Percentiles rank a stretch among this genome's conserved stretches.
These are phyloP conservation scores for Poeciliopsis infans DNA, from an alignment of 2,797 vertebrate genomes.

Conservation along the genomic window DNA sequence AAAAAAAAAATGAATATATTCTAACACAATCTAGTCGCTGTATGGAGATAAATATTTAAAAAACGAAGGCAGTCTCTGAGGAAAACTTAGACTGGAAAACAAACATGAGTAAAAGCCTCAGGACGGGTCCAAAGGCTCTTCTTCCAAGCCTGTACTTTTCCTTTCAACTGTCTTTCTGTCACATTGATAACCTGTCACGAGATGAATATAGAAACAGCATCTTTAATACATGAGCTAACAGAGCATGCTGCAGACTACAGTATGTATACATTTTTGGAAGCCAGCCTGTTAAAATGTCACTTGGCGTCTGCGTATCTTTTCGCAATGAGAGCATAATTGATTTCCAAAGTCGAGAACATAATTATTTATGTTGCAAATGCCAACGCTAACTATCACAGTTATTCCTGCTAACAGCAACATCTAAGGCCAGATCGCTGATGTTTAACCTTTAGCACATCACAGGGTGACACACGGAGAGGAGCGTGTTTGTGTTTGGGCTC, in stretches of 20 bases:
- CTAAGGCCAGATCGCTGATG: constrained; percentile 36
- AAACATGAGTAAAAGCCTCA: constrained; percentile 33
- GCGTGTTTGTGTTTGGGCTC: constrained; percentile 20
- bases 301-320: constrained; percentile 52
- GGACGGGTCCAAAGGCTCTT: constrained; percentile 43
- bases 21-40: constrained; percentile 43
- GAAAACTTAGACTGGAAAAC: constrained; percentile 23
- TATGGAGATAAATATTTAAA: constrained; percentile 59
- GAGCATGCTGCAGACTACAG: constrained; percentile 25
- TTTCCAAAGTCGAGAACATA: constrained; percentile 44
- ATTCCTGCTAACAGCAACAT: constrained; percentile 37
- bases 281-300: background rate
- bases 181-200: constrained; percentile 66
- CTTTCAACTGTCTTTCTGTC: constrained; percentile 66
- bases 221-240: constrained; percentile 74
- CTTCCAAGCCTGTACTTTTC: constrained; percentile 47
- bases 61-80: constrained; percentile 30
- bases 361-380: constrained; percentile 37
- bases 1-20: constrained; percentile 37
- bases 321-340: constrained; percentile 29
- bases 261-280: constrained; percentile 1
- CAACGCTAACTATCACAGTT: constrained; percentile 19
- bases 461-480: constrained; percentile 36
- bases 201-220: constrained; percentile 66
- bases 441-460: constrained; percentile 61